Conservation (phyloP, 1,140 invertebrate species). For the Atta cephalotes region DNA sequence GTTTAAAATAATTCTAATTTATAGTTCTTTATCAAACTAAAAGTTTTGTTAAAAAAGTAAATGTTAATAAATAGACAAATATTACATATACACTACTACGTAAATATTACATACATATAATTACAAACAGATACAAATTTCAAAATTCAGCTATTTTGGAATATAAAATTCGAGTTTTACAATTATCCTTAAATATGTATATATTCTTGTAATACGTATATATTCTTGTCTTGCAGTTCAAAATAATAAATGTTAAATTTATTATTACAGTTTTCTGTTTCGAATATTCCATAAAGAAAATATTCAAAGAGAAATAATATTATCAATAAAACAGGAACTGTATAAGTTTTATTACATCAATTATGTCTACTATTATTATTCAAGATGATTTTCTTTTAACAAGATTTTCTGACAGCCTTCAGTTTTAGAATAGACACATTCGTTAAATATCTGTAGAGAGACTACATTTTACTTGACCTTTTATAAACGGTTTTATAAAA, state of each 20-base stretch:
- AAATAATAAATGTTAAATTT: neutral
- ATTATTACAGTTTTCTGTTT: neutral
- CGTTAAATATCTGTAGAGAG: neutral
- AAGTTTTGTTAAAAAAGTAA: neutral
- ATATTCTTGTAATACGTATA: neutral
- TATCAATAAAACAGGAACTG: neutral
- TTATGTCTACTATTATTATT: neutral
- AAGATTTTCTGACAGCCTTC: neutral
- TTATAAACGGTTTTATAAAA: neutral
- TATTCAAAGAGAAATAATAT: neutral
- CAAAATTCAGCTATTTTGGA: neutral
- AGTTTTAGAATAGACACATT: neutral
- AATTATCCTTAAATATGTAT: neutral
- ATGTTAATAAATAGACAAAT: neutral
- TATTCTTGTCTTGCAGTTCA: neutral
- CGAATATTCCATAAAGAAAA: neutral
- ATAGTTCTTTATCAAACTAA: neutral
- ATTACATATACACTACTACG: neutral
- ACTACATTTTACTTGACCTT: neutral
- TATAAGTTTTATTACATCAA: conserved; percentile 18
- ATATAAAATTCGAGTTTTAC: neutral
- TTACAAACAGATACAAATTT: neutral
- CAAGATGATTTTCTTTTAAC: neutral
- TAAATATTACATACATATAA: no score
- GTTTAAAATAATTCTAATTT: neutral